phyloP scores from a whole-genome alignment of 2,797 vertebrate species.

The Glossophaga mutica region DNA sequence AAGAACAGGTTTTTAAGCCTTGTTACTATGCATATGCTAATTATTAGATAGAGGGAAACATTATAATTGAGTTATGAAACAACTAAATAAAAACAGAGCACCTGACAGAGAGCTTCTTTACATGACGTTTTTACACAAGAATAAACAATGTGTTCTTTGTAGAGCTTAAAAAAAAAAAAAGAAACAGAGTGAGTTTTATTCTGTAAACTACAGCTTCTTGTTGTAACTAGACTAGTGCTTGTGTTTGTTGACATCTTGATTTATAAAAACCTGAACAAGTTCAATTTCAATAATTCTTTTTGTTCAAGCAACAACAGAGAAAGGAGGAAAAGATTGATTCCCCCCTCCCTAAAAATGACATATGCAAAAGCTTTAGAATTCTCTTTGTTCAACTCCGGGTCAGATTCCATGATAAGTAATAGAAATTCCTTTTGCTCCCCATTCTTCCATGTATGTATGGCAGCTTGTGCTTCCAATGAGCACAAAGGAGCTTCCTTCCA shows the following conservation, averaged over 20 bases:
- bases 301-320: constrained; percentile 74
- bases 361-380: constrained; percentile 79
- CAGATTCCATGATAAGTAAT: constrained; percentile 77
- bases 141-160: constrained; percentile 71
- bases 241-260: constrained; percentile 76
- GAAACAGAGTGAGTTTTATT: constrained; percentile 53
- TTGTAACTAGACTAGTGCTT: constrained; percentile 67
- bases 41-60: constrained; percentile 61
- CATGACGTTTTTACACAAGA: constrained; percentile 40
- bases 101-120: constrained; percentile 64
- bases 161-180: not conserved
- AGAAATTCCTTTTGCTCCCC: constrained; percentile 73
- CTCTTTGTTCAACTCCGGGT: constrained; percentile 75
- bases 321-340: constrained; percentile 70
- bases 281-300: constrained; percentile 74
- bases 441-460: constrained; percentile 57
- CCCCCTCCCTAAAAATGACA: constrained; percentile 54
- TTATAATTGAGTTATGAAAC: constrained; percentile 65
- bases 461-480: constrained; percentile 43
- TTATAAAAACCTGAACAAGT: constrained; percentile 72
- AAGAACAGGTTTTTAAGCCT: constrained; percentile 34
- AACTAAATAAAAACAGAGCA: constrained; percentile 63
- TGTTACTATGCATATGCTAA: constrained; percentile 51
- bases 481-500: constrained; percentile 56
- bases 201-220: constrained; percentile 63